Conservation (phyloP, 2,797 vertebrate species). For the Oreortyx pictus region DNA sequence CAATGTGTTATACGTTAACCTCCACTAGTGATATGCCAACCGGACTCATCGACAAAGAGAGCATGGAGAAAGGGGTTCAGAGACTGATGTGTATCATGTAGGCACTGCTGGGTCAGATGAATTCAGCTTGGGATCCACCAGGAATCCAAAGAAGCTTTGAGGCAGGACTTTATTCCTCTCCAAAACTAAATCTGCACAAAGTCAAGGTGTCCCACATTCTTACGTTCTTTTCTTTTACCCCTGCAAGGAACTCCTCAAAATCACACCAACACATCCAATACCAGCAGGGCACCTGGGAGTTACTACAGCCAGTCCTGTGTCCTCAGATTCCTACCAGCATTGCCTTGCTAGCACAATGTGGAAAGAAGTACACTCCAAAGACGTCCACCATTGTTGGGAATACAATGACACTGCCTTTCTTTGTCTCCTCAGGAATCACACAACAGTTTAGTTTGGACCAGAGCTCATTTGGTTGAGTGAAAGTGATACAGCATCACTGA, state of each 20-base stretch:
- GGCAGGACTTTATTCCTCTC: background rate
- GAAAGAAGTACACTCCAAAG: background rate
- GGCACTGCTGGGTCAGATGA: no score
- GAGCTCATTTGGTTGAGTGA: background rate
- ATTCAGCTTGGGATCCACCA: background rate
- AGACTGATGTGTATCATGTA: background rate
- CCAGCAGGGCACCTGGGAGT: background rate
- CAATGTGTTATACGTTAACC: background rate
- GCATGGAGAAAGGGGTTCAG: background rate
- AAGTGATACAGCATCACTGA: background rate
- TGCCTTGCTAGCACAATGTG: background rate
- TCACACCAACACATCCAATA: background rate
- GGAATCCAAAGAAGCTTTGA: background rate
- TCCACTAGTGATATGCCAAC: background rate
- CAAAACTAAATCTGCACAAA: background rate
- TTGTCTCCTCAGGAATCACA: background rate
- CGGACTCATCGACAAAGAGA: background rate
- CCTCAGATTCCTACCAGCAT: background rate
- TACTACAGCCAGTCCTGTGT: background rate
- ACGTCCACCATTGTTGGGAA: background rate
- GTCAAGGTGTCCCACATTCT: background rate
- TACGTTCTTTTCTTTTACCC: no score
- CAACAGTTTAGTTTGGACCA: background rate
- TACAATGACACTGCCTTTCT: background rate
- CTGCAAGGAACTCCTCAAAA: background rate